These are phyloP conservation scores for Stichodactyla mertensii DNA, from an alignment of 64 coral and sea anemone species.

Conservation along the genomic window DNA sequence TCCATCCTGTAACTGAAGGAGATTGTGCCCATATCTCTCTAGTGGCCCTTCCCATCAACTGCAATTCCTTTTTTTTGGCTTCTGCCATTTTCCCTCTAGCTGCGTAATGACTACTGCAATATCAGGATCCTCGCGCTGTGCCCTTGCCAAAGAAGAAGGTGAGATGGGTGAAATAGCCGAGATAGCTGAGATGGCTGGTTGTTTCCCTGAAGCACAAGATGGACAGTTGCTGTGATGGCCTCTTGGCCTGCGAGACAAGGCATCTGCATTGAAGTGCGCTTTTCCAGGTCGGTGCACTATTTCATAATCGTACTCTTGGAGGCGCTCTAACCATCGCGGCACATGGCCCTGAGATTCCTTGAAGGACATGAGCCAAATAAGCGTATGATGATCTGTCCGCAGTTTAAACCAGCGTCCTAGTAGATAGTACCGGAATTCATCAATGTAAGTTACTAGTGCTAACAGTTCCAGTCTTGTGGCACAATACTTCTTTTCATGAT, in stretches of 20 bases:
- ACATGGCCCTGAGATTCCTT: slow-evolving; percentile 36
- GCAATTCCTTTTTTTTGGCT: slow-evolving; percentile 23
- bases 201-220: slow-evolving; percentile 22
- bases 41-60: neutral
- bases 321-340: slow-evolving; percentile 36
- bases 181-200: neutral
- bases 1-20: slow-evolving; percentile 18
- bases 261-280: slow-evolving; percentile 42
- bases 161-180: neutral
- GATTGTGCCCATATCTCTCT: slow-evolving; percentile 30
- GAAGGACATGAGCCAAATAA: slow-evolving; percentile 38
- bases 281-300: slow-evolving; percentile 29
- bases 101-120: slow-evolving; percentile 21
- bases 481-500: slow-evolving; percentile 41
- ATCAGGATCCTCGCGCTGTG: slow-evolving; percentile 13
- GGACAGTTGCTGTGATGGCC: slow-evolving; percentile 29
- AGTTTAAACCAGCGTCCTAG: slow-evolving; percentile 34
- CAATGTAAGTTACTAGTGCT: slow-evolving; percentile 28
- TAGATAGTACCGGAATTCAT: slow-evolving; percentile 52
- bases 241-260: slow-evolving; percentile 13
- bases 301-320: neutral
- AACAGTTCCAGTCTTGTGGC: slow-evolving; percentile 47
- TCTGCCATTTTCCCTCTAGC: slow-evolving; percentile 24
- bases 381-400: slow-evolving; percentile 23
- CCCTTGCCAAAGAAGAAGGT: slow-evolving; percentile 4